Evolutionary conservation across 2,797 vertebrate genomes (phyloP), one percentile per base, ranked within the genome.

Genomic region (Chloroceryle amazona): DNA sequence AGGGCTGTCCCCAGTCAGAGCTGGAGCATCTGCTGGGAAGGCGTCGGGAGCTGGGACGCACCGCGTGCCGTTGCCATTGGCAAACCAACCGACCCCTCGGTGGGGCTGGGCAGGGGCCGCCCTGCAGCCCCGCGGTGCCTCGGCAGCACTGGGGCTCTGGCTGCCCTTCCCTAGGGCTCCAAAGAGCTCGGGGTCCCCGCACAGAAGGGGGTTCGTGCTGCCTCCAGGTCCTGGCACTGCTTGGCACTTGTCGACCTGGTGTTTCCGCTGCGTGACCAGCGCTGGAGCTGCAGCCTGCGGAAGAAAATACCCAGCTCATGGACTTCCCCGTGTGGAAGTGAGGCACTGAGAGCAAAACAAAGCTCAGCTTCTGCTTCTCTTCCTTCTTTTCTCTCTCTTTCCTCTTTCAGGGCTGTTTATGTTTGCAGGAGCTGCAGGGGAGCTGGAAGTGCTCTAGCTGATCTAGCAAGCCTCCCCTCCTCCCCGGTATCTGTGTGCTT

Each of bases 391-490:
- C 67, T 87, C 58, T 81, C 25, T 72, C 47, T 74, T 89, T 66
- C 80, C 82, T 83, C 73, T 88, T 91, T 86, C 39, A 47, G 78
- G 51, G 28, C 29, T 91, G 86, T 86, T 61, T 81, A 41, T 84
- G 8, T 93, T 95, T 74, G n/a, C 51, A 29, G 51, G 87, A 93
- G 61, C 62, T 92, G 16, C 55, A 80, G 90, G 84, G 73, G 67
- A 86, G 52, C 89, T 93, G 92, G 81, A 93, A 87, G 67, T 57
- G 71, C 19, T 41, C n/a, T 67, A 9, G 58, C 65, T 82, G 66
- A 67, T 82, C 42, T 11, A 78, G 62, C 33, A 75, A 92, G 58
- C 76, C 31, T 54, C 35, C 57, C 54, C 21, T 18, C 33, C 33
- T 47, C 42, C 41, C 57, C 89, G 79, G 31, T 73, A 62, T 58